Conservation (phyloP, 2,888 invertebrate genomes). For the Cheilosia variabilis region DNA sequence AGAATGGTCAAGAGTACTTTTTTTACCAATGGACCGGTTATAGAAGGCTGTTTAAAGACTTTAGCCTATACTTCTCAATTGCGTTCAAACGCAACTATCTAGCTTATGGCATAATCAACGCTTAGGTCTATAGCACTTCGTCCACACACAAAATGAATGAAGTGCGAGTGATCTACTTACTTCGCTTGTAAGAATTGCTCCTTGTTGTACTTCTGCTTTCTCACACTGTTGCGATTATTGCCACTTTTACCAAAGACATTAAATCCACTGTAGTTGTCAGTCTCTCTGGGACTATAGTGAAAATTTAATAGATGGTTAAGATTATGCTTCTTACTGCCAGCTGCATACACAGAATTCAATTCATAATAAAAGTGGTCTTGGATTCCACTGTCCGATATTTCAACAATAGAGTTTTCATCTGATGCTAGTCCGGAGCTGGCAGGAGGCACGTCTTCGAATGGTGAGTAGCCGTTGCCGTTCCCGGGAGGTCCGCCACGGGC, state of each 20-base stretch:
- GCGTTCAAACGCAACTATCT: too few relatives aligned
- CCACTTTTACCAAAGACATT: constrained; percentile 77
- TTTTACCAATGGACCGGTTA: too few relatives aligned
- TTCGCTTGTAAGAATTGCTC: constrained; percentile 97
- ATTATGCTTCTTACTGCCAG: constrained; percentile 95
- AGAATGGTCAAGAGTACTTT: too few relatives aligned
- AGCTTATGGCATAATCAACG: too few relatives aligned
- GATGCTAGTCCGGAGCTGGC: constrained; percentile 82
- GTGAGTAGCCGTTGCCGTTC: constrained; percentile 81
- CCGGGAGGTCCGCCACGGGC: constrained; percentile 84
- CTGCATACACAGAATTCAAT: constrained; percentile 92
- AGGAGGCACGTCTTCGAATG: constrained; percentile 78
- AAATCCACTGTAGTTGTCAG: constrained; percentile 78
- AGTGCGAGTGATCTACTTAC: constrained; percentile 85
- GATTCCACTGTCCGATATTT: constrained; percentile 69
- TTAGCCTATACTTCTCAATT: too few relatives aligned
- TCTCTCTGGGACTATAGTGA: constrained; percentile 89
- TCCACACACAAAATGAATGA: background rate
- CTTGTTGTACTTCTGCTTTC: constrained; percentile 92
- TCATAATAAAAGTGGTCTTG: constrained; percentile 84
- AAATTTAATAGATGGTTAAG: constrained; percentile 97
- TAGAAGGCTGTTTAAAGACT: too few relatives aligned
- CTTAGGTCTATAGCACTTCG: too few relatives aligned
- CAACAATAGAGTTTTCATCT: constrained; percentile 80
- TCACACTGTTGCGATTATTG: constrained; percentile 73